phyloP scores from a whole-genome alignment of 2,888 invertebrate genomes.

The Phortica okadai region DNA sequence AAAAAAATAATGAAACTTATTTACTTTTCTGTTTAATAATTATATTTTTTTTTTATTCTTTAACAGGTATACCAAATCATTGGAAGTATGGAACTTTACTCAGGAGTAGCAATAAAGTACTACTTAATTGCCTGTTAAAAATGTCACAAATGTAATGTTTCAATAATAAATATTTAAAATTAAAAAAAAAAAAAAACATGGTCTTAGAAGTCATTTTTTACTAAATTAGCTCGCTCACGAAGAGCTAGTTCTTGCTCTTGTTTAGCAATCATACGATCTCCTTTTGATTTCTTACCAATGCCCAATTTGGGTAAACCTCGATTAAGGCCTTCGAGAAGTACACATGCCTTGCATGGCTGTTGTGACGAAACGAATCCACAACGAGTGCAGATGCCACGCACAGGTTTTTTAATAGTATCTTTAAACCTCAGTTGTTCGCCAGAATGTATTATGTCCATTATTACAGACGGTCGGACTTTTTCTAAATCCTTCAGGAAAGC shows the following conservation, averaged over 20 bases:
- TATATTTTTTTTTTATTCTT: background rate
- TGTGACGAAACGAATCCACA: constrained; percentile 97
- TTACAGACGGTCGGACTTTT: constrained; percentile 91
- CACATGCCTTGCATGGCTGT: constrained; percentile 96
- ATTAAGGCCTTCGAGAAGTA: constrained; percentile 95
- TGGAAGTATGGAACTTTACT: background rate
- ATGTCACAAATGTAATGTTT: background rate
- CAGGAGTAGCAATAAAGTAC: background rate
- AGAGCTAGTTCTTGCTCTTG: constrained; percentile 75
- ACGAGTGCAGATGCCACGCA: constrained; percentile 86
- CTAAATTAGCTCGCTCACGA: constrained; percentile 74
- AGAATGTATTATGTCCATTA: constrained; percentile 95
- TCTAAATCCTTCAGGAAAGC: constrained; percentile 96
- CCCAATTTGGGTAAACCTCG: constrained; percentile 93
- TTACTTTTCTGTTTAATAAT: background rate
- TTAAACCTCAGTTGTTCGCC: constrained; percentile 91
- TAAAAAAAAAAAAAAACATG: background rate
- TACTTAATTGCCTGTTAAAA: too few species aligned
- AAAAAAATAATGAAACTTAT: background rate
- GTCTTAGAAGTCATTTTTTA: constrained; percentile 76
- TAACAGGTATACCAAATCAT: constrained; percentile 35
- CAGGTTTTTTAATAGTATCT: constrained; percentile 88
- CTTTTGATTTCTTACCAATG: constrained; percentile 92
- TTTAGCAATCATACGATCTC: constrained; percentile 81
- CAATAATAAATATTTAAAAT: background rate